Percentiles rank a stretch among this genome's conserved stretches.
phyloP scores from a whole-genome alignment of 2,797 vertebrate genomes.

The Nannoperca australis region DNA sequence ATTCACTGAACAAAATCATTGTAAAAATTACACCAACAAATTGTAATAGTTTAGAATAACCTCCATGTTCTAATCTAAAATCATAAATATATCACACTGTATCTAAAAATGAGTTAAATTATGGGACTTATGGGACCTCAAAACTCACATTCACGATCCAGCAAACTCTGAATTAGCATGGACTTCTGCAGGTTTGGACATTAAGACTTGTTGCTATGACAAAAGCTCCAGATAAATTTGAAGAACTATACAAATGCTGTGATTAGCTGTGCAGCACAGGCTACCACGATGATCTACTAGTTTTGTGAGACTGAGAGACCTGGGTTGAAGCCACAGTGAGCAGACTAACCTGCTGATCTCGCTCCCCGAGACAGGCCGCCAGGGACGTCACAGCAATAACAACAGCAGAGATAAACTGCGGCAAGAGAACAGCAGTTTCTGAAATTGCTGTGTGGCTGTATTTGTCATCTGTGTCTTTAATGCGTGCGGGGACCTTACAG shows the following conservation, averaged over 20 bases:
- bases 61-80: no score
- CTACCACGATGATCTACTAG: constrained; percentile 26
- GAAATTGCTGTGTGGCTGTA: constrained; percentile 48
- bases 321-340: constrained; percentile 43
- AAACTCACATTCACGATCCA: not conserved
- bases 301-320: constrained; percentile 36
- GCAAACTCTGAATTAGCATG: not conserved
- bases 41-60: no score
- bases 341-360: constrained; percentile 45
- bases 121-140: not conserved
- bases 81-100: not conserved
- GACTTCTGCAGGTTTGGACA: not conserved
- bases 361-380: constrained; percentile 48
- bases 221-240: not conserved
- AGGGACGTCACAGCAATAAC: constrained; percentile 51
- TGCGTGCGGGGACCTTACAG: constrained; percentile 47
- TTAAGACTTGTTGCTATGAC: not conserved
- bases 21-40: no score
- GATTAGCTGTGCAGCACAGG: constrained; percentile 18
- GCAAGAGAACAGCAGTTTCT: constrained; percentile 41
- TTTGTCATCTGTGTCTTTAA: constrained; percentile 65
- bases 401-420: constrained; percentile 60
- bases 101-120: not conserved
- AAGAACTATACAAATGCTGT: no score
- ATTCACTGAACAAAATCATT: no score